A percentile compares a stretch with the other conserved stretches of the same genome.
Evolutionary conservation across 2,888 invertebrate species (phyloP).

Genomic region (Ennomos quercinarius): DNA sequence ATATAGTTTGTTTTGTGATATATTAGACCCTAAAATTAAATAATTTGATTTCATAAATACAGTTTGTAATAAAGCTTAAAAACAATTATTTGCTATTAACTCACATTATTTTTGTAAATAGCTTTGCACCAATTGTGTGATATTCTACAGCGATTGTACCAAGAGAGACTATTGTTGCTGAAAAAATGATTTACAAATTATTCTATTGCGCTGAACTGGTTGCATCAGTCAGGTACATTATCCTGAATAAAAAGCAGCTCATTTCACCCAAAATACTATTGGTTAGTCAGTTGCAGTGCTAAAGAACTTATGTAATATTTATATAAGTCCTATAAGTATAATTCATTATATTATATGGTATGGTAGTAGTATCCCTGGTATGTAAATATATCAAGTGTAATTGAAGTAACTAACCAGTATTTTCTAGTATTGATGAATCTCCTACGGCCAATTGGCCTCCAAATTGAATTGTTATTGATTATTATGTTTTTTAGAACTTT

Average conservation of each 20-base stretch:
- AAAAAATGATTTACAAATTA: constrained; percentile 8
- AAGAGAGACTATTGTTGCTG: constrained; percentile 47
- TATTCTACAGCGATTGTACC: constrained; percentile 64
- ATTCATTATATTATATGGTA: too few relatives aligned
- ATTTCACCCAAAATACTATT: too few relatives aligned
- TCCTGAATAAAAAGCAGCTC: too few relatives aligned
- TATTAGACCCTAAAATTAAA: constrained; percentile 59
- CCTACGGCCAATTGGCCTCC: constrained; percentile 51
- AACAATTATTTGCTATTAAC: background rate
- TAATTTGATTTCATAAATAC: background rate
- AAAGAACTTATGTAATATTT: too few relatives aligned
- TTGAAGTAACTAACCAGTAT: constrained; percentile 12
- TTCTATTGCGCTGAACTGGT: too few relatives aligned
- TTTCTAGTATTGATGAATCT: constrained; percentile 10
- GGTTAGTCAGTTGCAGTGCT: too few relatives aligned
- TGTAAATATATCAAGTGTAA: background rate
- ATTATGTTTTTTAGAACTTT: constrained; percentile 62
- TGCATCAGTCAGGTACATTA: too few relatives aligned
- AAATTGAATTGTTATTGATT: constrained; percentile 60
- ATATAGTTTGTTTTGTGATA: constrained; percentile 67
- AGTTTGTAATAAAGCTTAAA: too few relatives aligned
- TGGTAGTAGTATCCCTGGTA: background rate
- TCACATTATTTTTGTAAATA: constrained; percentile 56
- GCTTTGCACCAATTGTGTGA: constrained; percentile 74
- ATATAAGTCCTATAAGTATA: too few relatives aligned